phyloP scores from a whole-genome alignment of 2,888 invertebrate genomes.

The Amiota mariae region DNA sequence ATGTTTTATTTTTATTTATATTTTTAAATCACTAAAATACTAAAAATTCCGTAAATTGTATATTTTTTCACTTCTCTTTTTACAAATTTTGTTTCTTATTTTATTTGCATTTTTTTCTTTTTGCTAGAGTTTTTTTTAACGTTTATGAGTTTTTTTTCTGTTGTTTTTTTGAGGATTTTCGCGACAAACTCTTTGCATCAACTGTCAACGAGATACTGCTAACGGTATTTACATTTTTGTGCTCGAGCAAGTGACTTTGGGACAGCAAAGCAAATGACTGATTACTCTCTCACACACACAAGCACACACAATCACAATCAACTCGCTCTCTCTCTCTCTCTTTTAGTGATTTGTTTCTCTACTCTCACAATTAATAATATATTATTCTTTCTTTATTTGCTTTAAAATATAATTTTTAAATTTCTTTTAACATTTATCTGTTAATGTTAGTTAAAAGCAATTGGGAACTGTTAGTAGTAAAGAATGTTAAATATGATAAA shows the following conservation, averaged over 20 bases:
- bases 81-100: slow-evolving; percentile 30
- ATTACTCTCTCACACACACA: no score
- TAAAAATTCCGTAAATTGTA: neutral
- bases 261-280: slow-evolving; percentile 35
- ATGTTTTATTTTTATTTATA: no score
- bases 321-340: slow-evolving; percentile 26
- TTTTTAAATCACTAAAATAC: neutral
- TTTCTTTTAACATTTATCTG: no score
- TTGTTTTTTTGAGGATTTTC: slow-evolving; percentile 27
- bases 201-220: slow-evolving; percentile 67
- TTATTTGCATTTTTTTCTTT: slow-evolving; percentile 34
- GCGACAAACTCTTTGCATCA: slow-evolving; percentile 57
- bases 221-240: slow-evolving; percentile 53
- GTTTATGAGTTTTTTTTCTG: slow-evolving; percentile 38
- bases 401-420: no score
- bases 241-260: slow-evolving; percentile 33
- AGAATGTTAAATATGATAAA: no score
- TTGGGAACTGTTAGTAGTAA: no score
- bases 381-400: no score
- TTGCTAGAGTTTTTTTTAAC: slow-evolving; percentile 28
- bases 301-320: no score
- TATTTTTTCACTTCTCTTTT: slow-evolving; percentile 30
- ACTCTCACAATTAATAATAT: no score
- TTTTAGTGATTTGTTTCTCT: no score
- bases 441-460: no score